Base-by-base conservation (phyloP, 2,797 vertebrate genomes). In the Sparidentex hasta region DNA sequence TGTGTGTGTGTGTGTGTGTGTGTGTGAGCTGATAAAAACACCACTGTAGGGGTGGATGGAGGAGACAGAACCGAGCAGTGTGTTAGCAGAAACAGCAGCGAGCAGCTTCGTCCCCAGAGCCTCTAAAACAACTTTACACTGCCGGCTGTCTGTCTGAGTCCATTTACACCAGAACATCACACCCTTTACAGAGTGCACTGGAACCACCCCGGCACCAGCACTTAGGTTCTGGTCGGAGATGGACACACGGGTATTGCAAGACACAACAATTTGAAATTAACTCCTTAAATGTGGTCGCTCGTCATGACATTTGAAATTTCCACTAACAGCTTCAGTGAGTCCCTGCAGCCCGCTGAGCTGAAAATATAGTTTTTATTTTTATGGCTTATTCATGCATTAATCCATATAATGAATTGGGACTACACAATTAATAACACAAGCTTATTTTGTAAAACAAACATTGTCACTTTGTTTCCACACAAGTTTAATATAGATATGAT, bases 131-230 rank as follows among this genome's bases (percentile, higher is more conserved):
- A 50, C 56, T 61, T 82, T 48, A 73, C 79, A 67, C 76, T 6
- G 7, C 1, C 71, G 54, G 75, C 69, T 71, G 4, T 16, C 66
- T 65, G 74, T 71, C 72, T 46, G 71, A 77, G 61, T 82, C 81
- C 76, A 81, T 88, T 84, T 59, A 80, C 66, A 69, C 65, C 8
- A 43, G 38, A 65, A 50, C 81, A 69, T 81, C 86, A 65, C 78
- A 59, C 73, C 76, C 72, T 65, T 52, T 13, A 71, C 65, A 6
- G 55, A 76, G 82, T 0, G n/a, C 41, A 43, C 44, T 7, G 33
- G 51, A 44, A 18, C 63, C 46, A 8, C 3, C 55, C 58, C 44
- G 65, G 11, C 69, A 51, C 33, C 38, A 12, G 13, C 66, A 17
- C 58, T 41, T 21, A 33, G 43, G 33, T 52, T 25, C 18, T 5